A percentile compares a stretch with the other conserved stretches of the same genome.
phyloP scores from a whole-genome alignment of 2,888 invertebrate genomes.

The Sericinus montela region DNA sequence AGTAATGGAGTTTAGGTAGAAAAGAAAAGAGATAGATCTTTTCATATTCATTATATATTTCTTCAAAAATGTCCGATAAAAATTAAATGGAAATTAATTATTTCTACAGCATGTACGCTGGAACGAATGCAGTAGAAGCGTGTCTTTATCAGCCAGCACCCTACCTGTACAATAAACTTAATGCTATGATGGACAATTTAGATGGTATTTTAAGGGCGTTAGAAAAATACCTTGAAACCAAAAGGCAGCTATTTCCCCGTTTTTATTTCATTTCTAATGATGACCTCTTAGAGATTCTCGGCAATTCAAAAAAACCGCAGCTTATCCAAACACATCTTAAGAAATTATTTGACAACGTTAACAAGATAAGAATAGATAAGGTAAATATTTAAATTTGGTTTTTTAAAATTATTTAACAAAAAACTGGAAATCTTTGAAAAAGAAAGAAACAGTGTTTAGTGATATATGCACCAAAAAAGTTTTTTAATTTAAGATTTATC shows the following conservation, averaged over 20 bases:
- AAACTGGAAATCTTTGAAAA: too few species aligned
- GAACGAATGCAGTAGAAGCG: slow-evolving; percentile 80
- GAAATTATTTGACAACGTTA: slow-evolving; percentile 93
- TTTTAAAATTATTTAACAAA: too few species aligned
- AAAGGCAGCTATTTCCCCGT: slow-evolving; percentile 91
- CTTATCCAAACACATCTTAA: slow-evolving; percentile 91
- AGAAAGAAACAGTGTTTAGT: too few species aligned
- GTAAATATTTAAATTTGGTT: slow-evolving; percentile 46
- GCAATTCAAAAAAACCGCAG: slow-evolving; percentile 91
- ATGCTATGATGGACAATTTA: slow-evolving; percentile 85
- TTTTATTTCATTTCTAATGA: slow-evolving; percentile 83
- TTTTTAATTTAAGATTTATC: too few species aligned
- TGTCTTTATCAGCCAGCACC: slow-evolving; percentile 81
- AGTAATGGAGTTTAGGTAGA: slow-evolving; percentile 23
- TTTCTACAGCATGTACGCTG: slow-evolving; percentile 63
- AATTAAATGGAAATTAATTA: neutral
- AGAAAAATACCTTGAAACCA: slow-evolving; percentile 92
- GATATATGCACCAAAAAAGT: too few species aligned
- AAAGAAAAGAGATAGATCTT: too few species aligned
- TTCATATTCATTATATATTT: too few species aligned
- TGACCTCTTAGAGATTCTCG: slow-evolving; percentile 90
- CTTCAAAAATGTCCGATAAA: too few species aligned
- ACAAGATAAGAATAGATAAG: slow-evolving; percentile 84
- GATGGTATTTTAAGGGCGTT: slow-evolving; percentile 90
- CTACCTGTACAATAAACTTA: slow-evolving; percentile 83